Evolutionary conservation across 2,797 vertebrate genomes (phyloP).

Genomic region (Enteromius anoplus): DNA sequence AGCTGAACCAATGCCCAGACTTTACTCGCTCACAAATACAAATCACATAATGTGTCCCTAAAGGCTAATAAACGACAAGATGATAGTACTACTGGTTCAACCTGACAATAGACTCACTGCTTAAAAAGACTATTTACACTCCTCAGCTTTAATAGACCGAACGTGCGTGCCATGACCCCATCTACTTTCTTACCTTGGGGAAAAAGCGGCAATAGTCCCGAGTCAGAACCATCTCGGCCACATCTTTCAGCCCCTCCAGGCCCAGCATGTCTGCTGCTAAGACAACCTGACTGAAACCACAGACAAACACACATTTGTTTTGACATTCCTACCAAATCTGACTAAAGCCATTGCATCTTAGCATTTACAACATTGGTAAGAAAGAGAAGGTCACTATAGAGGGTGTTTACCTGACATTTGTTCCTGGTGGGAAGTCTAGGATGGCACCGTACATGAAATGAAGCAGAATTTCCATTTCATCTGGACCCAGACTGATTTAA

Average conservation of each 20-base stretch:
- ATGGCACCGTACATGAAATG: constrained; percentile 93
- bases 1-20: constrained; percentile 37
- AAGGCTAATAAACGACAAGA: constrained; percentile 19
- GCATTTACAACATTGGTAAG: neutral
- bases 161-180: neutral
- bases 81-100: constrained; percentile 5
- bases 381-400: constrained; percentile 6
- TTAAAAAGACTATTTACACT: constrained; percentile 9
- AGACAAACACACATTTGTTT: constrained; percentile 20
- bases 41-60: constrained; percentile 15
- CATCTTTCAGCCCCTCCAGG: constrained; percentile 89
- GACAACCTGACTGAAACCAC: constrained; percentile 83
- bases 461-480: constrained; percentile 89
- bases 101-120: neutral
- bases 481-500: constrained; percentile 79
- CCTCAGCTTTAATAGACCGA: neutral
- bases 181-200: constrained; percentile 81
- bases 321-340: constrained; percentile 39
- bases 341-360: neutral
- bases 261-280: constrained; percentile 93
- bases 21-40: constrained; percentile 19
- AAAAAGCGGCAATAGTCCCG: constrained; percentile 90
- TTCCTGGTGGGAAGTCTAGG: constrained; percentile 86
- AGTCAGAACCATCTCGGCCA: constrained; percentile 88
- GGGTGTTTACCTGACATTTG: constrained; percentile 84